Percentiles rank a stretch among this genome's conserved stretches.
Conservation (phyloP, 1,140 invertebrate species). For the Diorhabda carinulata region DNA sequence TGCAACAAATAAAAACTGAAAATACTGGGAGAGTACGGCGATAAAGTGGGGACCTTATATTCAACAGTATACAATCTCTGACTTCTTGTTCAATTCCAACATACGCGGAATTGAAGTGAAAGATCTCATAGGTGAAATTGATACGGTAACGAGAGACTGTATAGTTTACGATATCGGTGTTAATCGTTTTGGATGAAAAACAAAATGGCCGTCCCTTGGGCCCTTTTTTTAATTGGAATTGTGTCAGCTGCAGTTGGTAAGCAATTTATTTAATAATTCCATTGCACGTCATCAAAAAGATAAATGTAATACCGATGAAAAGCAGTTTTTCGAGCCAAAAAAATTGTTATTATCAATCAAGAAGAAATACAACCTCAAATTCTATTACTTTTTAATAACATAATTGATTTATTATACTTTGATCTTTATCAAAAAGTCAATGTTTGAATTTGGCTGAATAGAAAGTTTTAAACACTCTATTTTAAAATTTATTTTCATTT, state of each 20-base stretch:
- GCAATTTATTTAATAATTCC: not conserved
- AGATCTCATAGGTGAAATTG: conserved; percentile 31
- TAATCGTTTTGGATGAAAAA: not conserved
- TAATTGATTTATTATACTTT: too few species aligned
- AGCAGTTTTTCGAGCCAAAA: too few species aligned
- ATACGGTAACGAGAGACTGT: conserved; percentile 27
- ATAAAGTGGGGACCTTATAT: conserved; percentile 22
- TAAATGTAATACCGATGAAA: too few species aligned
- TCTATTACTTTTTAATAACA: too few species aligned
- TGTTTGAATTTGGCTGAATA: too few species aligned
- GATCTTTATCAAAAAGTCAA: too few species aligned
- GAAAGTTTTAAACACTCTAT: too few species aligned
- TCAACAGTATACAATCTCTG: conserved; percentile 19
- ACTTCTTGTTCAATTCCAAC: conserved; percentile 36
- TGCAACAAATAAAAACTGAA: not conserved
- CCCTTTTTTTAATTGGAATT: not conserved
- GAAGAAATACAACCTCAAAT: too few species aligned
- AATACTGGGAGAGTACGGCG: not conserved
- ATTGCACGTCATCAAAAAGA: too few species aligned
- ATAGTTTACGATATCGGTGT: not conserved
- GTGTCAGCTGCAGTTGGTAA: not conserved
- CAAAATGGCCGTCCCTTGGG: not conserved
- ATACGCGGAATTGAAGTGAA: conserved; percentile 39
- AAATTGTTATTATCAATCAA: too few species aligned
- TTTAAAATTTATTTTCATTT: too few species aligned